phyloP scores from a whole-genome alignment of 2,888 invertebrate species.

The Brenthis ino region DNA sequence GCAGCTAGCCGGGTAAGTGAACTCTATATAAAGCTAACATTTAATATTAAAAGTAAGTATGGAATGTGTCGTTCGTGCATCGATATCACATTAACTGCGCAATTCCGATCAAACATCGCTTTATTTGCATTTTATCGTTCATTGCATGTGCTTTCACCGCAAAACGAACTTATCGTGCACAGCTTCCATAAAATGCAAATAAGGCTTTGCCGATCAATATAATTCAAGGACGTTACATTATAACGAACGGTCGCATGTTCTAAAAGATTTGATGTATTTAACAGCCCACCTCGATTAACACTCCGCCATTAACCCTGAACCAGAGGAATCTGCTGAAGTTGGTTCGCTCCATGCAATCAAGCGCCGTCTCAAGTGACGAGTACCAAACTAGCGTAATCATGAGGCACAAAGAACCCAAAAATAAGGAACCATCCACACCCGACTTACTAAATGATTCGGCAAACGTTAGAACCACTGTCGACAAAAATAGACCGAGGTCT shows the following conservation, averaged over 20 bases:
- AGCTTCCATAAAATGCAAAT: constrained; percentile 82
- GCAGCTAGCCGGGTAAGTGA: constrained; percentile 75
- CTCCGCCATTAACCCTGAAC: constrained; percentile 81
- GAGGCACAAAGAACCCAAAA: constrained; percentile 76
- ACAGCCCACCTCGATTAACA: constrained; percentile 80
- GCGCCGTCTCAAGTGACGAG: constrained; percentile 79
- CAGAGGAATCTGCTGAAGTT: constrained; percentile 82
- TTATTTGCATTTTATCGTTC: constrained; percentile 82
- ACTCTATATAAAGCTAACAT: neutral
- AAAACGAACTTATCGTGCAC: constrained; percentile 71
- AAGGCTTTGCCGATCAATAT: constrained; percentile 57
- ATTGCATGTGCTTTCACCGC: constrained; percentile 78
- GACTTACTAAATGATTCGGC: constrained; percentile 83
- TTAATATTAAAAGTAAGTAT: constrained; percentile 24
- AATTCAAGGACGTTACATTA: constrained; percentile 53
- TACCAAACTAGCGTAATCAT: constrained; percentile 78
- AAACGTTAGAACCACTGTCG: constrained; percentile 72
- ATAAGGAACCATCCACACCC: constrained; percentile 80
- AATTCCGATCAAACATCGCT: constrained; percentile 63
- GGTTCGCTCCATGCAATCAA: constrained; percentile 82
- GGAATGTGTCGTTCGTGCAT: constrained; percentile 51
- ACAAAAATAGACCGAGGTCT: constrained; percentile 86
- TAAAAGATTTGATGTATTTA: constrained; percentile 79
- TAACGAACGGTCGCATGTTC: constrained; percentile 74
- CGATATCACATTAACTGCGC: constrained; percentile 54